Base-by-base conservation (phyloP, 2,113 vertebrate species). In the Paradoxurus hermaphroditus region DNA sequence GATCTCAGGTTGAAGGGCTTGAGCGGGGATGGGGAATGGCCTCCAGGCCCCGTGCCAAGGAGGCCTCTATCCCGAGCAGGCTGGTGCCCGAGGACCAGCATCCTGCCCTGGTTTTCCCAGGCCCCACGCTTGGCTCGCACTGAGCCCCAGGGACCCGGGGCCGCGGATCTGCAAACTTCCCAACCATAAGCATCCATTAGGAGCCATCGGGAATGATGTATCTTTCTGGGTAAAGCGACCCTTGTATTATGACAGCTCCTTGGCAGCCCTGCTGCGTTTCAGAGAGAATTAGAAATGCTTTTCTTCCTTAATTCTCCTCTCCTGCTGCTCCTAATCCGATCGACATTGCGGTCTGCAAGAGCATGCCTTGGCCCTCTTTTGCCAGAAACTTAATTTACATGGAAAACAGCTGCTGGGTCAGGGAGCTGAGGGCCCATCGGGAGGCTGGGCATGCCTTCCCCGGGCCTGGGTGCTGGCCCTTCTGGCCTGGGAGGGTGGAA, bases 251-350 rank as follows among this genome's bases (percentile, higher is more conserved):
- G 99, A 99, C 99, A 99, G 98, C 97, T 98, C 95, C 97, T 99
- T 99, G 99, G 99, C 99, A 98, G 97, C 93, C 95, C 90, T 95
- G 97, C 97, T 94, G 39, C 97, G 94, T 98, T 98, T 99, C 96
- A 98, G 98, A 98, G 98, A 98, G 98, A 99, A 99, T 98, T 99
- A 99, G 98, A 98, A 98, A 99, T 99, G 99, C 98, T 99, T 99
- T 99, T 98, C 98, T 99, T 99, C 98, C 98, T 98, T 98, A 98
- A 99, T 99, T 98, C 98, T 98, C 97, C 95, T 98, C 98, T 98
- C 98, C 98, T 98, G 98, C 98, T 99, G 99, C 97, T 99, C 98
- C 98, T 99, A 99, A 99, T 99, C 98, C 98, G 95, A 99, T 98
- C 92, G 98, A 98, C 98, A 96, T 98, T 98, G 98, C 92, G 99